phyloP scores from a whole-genome alignment of 2,888 invertebrate species.

The Perizoma flavofasciatum region DNA sequence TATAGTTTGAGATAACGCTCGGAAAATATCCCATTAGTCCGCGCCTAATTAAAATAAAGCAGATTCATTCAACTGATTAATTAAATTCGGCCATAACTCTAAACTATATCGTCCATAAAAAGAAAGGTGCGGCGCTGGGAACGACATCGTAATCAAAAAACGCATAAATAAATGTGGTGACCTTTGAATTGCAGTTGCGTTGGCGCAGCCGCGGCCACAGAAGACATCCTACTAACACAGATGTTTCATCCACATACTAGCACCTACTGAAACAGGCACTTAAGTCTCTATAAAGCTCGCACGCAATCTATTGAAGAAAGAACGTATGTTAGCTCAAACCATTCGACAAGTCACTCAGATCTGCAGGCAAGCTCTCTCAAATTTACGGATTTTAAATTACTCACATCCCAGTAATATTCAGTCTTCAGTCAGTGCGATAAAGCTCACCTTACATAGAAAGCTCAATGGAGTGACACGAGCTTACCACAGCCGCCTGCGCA shows the following conservation, averaged over 20 bases:
- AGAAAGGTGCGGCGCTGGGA: slow-evolving; percentile 44
- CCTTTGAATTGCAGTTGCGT: slow-evolving; percentile 54
- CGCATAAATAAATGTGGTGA: slow-evolving; percentile 56
- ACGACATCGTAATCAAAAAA: slow-evolving; percentile 51
- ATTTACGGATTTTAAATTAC: not conserved
- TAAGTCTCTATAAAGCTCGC: too few relatives aligned
- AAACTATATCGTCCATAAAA: slow-evolving; percentile 43
- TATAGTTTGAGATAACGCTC: slow-evolving; percentile 4
- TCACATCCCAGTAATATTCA: not conserved
- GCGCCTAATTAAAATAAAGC: slow-evolving; percentile 21
- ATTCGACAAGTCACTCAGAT: too few relatives aligned
- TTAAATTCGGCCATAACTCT: slow-evolving; percentile 25
- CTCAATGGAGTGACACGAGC: slow-evolving; percentile 10
- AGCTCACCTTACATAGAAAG: slow-evolving; percentile 6
- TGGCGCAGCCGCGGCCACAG: slow-evolving; percentile 50
- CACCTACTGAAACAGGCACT: too few relatives aligned
- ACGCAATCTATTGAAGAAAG: too few relatives aligned
- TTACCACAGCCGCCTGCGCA: slow-evolving; percentile 46
- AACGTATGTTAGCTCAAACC: not conserved
- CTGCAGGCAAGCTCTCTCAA: too few relatives aligned
- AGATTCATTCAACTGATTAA: slow-evolving; percentile 26
- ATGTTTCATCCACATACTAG: not conserved
- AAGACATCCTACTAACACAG: not conserved
- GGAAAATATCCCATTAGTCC: slow-evolving; percentile 13
- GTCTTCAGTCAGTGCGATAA: slow-evolving; percentile 2